Percentiles rank a stretch among this genome's conserved stretches.
Evolutionary conservation across 2,797 vertebrate genomes (phyloP).

Genomic region (Phoxinus dragarum): DNA sequence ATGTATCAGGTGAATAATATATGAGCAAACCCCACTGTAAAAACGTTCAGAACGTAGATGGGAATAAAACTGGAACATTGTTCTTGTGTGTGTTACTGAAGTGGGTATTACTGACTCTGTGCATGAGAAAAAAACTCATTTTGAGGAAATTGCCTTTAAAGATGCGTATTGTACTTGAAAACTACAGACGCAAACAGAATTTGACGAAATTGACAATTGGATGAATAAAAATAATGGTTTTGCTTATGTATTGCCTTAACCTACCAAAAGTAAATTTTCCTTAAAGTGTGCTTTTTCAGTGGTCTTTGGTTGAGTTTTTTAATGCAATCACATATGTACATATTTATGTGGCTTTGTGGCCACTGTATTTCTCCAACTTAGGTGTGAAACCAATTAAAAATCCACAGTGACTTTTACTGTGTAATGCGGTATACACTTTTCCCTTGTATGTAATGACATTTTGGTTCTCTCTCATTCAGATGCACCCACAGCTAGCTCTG

Average conservation of each 20-base stretch:
- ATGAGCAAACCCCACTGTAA: not conserved
- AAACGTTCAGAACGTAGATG: not conserved
- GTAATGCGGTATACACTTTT: not conserved
- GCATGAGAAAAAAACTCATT: not conserved
- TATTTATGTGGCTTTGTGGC: not conserved
- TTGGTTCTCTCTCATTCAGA: slow-evolving; percentile 74
- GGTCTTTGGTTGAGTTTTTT: not conserved
- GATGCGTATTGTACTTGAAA: not conserved
- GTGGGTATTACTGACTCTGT: not conserved
- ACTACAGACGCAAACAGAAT: not conserved
- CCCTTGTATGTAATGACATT: not conserved
- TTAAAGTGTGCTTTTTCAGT: slow-evolving; percentile 2
- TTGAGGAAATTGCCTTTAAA: not conserved
- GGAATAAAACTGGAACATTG: not conserved
- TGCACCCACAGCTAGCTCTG: slow-evolving; percentile 79
- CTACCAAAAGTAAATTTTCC: not conserved
- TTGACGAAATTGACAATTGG: no score
- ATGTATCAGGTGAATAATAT: not conserved
- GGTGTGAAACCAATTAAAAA: slow-evolving; percentile 1
- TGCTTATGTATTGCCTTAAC: not conserved
- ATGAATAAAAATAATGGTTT: not conserved
- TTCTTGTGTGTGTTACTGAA: not conserved
- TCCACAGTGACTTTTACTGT: not conserved
- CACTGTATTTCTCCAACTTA: not conserved
- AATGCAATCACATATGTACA: not conserved